These are phyloP conservation scores for Oligia latruncula DNA, from an alignment of 2,888 invertebrate species.

Conservation along the genomic window DNA sequence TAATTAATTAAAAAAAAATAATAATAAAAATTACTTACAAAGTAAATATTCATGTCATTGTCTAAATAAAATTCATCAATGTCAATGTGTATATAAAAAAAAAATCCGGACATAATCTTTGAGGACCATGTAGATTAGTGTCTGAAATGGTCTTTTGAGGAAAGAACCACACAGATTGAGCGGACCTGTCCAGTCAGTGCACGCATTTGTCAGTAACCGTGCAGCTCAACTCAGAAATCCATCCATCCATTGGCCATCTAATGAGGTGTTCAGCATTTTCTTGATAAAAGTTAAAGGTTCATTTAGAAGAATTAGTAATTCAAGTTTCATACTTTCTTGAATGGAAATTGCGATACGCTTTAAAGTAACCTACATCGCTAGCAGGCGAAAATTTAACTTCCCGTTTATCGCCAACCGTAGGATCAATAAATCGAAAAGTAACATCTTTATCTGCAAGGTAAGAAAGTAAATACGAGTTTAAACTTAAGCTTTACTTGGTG, in stretches of 20 bases:
- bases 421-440: conserved; percentile 88
- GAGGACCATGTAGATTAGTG: too few relatives aligned
- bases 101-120: too few relatives aligned
- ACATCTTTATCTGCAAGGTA: conserved; percentile 87
- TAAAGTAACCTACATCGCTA: conserved; percentile 44
- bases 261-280: conserved; percentile 21
- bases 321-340: background rate
- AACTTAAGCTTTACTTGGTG: conserved; percentile 86
- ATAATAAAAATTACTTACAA: too few relatives aligned
- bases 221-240: too few relatives aligned
- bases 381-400: conserved; percentile 66
- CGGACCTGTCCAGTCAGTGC: too few relatives aligned
- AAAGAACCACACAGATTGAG: too few relatives aligned
- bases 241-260: conserved; percentile 32
- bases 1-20: too few relatives aligned
- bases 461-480: conserved; percentile 82
- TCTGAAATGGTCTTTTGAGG: too few relatives aligned
- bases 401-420: conserved; percentile 70
- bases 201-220: too few relatives aligned
- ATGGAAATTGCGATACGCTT: background rate
- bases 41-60: too few relatives aligned
- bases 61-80: too few relatives aligned
- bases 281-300: conserved; percentile 7
- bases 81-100: too few relatives aligned
- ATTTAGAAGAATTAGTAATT: conserved; percentile 14